Percentiles rank a stretch among this genome's conserved stretches.
phyloP scores from a whole-genome alignment of 2,888 invertebrate genomes.

The Oscheius sp. region DNA sequence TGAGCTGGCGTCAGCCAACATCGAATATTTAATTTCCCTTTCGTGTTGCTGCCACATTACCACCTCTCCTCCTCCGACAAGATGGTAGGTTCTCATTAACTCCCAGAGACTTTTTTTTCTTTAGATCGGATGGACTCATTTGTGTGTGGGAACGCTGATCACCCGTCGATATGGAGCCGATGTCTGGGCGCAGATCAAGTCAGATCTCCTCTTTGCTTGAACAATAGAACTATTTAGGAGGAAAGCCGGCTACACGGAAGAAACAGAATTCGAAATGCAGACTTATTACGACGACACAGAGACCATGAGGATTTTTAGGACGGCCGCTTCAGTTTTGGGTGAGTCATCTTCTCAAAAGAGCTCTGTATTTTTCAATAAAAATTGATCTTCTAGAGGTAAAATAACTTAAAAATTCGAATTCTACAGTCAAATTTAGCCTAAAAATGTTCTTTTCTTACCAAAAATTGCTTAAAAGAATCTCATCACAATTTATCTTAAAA shows the following conservation, averaged over 20 bases:
- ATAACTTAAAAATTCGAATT: too few relatives aligned
- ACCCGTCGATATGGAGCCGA: slow-evolving; percentile 55
- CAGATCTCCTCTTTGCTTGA: neutral
- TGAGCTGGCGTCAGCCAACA: slow-evolving; percentile 7
- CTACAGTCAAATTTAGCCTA: too few relatives aligned
- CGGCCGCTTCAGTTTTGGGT: slow-evolving; percentile 56
- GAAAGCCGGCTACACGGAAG: slow-evolving; percentile 56
- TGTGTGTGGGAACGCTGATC: slow-evolving; percentile 53
- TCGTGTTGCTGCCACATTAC: slow-evolving; percentile 23
- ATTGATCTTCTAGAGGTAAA: too few relatives aligned
- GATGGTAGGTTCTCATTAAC: neutral
- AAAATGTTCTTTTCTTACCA: too few relatives aligned
- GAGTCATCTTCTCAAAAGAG: neutral
- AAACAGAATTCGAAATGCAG: slow-evolving; percentile 54
- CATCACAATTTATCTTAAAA: too few relatives aligned
- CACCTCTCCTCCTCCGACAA: slow-evolving; percentile 6
- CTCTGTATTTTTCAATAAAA: neutral
- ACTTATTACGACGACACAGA: slow-evolving; percentile 62
- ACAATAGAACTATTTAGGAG: slow-evolving; percentile 36
- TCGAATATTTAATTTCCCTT: slow-evolving; percentile 18
- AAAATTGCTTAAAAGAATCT: too few relatives aligned
- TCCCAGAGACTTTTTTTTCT: slow-evolving; percentile 10
- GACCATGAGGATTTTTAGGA: slow-evolving; percentile 61
- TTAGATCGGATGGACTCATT: slow-evolving; percentile 65
- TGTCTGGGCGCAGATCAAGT: slow-evolving; percentile 58